phyloP scores from a whole-genome alignment of 2,888 invertebrate species.

The Yponomeuta evonymella region DNA sequence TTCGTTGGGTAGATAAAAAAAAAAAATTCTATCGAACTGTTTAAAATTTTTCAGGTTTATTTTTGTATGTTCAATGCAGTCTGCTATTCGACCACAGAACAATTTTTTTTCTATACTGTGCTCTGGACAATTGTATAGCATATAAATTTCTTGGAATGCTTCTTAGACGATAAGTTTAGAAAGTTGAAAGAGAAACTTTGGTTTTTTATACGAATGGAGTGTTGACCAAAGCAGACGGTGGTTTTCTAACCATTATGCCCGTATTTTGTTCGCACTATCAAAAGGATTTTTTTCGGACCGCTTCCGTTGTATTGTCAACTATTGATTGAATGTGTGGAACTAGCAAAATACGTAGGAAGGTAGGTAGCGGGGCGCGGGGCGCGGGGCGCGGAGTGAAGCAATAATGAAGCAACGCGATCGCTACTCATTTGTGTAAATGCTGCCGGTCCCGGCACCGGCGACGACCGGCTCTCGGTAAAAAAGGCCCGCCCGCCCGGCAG shows the following conservation, averaged over 20 bases:
- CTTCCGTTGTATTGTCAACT: too few relatives aligned
- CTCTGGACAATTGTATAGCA: too few relatives aligned
- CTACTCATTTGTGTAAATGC: constrained; percentile 34
- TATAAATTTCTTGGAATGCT: too few relatives aligned
- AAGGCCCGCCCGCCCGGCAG: constrained; percentile 25
- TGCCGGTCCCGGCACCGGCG: background rate
- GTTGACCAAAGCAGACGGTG: background rate
- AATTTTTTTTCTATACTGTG: too few relatives aligned
- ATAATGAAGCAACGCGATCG: constrained; percentile 25
- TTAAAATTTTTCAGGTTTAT: background rate
- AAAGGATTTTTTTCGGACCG: background rate
- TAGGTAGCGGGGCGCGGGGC: too few relatives aligned
- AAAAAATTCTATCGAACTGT: background rate
- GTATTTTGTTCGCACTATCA: background rate
- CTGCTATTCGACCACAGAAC: too few relatives aligned
- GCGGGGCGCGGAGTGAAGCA: background rate
- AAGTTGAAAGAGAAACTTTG: too few relatives aligned
- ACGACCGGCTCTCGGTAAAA: constrained; percentile 29
- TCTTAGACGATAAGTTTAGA: too few relatives aligned
- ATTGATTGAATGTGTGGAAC: too few relatives aligned
- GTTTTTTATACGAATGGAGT: background rate
- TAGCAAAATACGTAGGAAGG: too few relatives aligned
- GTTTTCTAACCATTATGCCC: background rate
- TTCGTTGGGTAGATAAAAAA: constrained; percentile 9
- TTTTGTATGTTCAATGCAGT: too few relatives aligned